phyloP scores from a whole-genome alignment of 2,888 invertebrate genomes.

The Chrysomela aeneicollis region DNA sequence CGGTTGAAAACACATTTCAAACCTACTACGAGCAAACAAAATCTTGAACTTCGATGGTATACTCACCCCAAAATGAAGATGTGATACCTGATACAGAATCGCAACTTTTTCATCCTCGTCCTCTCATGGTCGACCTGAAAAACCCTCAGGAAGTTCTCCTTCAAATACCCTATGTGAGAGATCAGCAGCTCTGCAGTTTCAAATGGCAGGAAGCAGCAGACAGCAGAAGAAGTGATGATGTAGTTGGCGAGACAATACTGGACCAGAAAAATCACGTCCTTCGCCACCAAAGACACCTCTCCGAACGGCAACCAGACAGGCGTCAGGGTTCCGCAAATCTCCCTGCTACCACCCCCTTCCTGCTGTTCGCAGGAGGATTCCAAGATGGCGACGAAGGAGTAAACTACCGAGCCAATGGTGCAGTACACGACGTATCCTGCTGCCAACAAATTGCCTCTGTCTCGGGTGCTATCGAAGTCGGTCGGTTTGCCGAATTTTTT shows the following conservation, averaged over 20 bases:
- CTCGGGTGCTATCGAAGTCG: slow-evolving; percentile 21
- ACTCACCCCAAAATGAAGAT: slow-evolving; percentile 33
- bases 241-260: slow-evolving; percentile 15
- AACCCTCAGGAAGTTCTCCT: slow-evolving; percentile 23
- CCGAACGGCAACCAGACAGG: slow-evolving; percentile 29
- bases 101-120: slow-evolving; percentile 13
- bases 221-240: slow-evolving; percentile 14
- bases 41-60: too few species aligned
- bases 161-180: slow-evolving; percentile 27
- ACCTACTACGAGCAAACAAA: too few species aligned
- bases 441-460: slow-evolving; percentile 22
- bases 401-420: slow-evolving; percentile 12
- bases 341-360: slow-evolving; percentile 18
- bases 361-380: slow-evolving; percentile 23
- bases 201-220: slow-evolving; percentile 26
- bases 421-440: slow-evolving; percentile 23
- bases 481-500: slow-evolving; percentile 23
- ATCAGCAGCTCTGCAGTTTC: slow-evolving; percentile 31
- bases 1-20: too few species aligned
- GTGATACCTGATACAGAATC: slow-evolving; percentile 33
- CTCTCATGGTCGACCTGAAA: slow-evolving; percentile 22
- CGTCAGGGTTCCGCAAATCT: slow-evolving; percentile 31
- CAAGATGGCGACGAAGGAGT: slow-evolving; percentile 11
- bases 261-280: slow-evolving; percentile 19
- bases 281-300: slow-evolving; percentile 14